Conservation (phyloP, 2,113 vertebrate genomes). For the Platycercus adscitus region DNA sequence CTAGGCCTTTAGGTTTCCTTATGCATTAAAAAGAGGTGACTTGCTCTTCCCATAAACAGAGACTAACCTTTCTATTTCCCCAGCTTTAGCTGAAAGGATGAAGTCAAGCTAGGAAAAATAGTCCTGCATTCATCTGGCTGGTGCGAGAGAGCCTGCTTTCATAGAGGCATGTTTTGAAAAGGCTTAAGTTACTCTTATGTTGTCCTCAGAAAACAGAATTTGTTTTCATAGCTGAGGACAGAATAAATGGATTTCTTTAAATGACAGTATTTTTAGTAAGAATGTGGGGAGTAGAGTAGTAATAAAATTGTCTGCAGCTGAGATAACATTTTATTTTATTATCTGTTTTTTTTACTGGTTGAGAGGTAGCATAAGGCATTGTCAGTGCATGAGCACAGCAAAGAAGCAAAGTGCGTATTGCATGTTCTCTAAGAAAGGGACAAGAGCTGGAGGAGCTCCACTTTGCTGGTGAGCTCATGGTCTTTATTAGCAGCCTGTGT, state of each 20-base stretch:
- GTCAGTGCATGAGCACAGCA: background rate
- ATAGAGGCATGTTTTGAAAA: constrained; percentile 43
- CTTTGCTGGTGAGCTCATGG: background rate
- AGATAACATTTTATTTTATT: constrained; percentile 59
- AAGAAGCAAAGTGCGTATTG: background rate
- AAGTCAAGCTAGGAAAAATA: background rate
- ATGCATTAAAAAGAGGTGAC: background rate
- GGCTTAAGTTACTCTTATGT: constrained; percentile 33
- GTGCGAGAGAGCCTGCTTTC: constrained; percentile 2
- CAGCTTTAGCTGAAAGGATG: background rate
- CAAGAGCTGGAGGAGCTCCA: background rate
- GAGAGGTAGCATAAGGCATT: background rate
- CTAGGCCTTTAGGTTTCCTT: background rate
- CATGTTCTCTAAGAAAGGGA: background rate
- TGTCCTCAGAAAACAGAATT: constrained; percentile 8
- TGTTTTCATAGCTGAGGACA: constrained; percentile 49
- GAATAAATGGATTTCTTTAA: constrained; percentile 51
- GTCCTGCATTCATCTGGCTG: background rate
- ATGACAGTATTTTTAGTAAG: constrained; percentile 47
- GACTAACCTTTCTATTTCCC: background rate
- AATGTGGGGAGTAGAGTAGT: background rate
- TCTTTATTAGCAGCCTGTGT: background rate
- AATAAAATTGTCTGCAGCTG: constrained; percentile 55
- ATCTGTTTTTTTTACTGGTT: background rate
- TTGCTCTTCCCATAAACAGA: background rate